phyloP scores from a whole-genome alignment of 1,140 invertebrate genomes.

The Pectinophora gossypiella region DNA sequence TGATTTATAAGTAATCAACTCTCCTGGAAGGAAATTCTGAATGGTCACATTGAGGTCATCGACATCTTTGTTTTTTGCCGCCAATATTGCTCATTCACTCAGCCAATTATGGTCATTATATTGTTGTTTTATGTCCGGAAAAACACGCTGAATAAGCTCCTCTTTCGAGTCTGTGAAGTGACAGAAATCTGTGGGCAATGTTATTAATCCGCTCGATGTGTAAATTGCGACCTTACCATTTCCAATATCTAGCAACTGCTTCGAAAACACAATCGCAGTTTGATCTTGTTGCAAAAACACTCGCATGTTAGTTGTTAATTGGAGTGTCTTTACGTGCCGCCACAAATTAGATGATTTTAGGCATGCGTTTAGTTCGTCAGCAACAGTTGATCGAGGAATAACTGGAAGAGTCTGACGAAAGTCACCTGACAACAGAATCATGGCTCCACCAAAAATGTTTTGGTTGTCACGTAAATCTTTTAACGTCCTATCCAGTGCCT shows the following conservation, averaged over 20 bases:
- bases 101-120: constrained; percentile 50
- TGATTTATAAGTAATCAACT: constrained; percentile 29
- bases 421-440: constrained; percentile 49
- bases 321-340: constrained; percentile 22
- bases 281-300: constrained; percentile 28
- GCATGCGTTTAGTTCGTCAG: constrained; percentile 64
- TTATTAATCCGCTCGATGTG: background rate
- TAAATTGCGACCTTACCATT: constrained; percentile 22
- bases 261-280: constrained; percentile 25
- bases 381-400: constrained; percentile 49
- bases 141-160: constrained; percentile 27
- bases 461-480: constrained; percentile 33
- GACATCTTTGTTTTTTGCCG: constrained; percentile 55
- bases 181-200: constrained; percentile 23
- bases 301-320: constrained; percentile 29
- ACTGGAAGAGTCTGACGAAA: constrained; percentile 74
- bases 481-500: constrained; percentile 45
- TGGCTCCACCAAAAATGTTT: constrained; percentile 23
- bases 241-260: constrained; percentile 29
- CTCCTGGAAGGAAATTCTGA: constrained; percentile 30
- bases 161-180: constrained; percentile 26
- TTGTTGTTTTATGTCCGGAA: constrained; percentile 17
- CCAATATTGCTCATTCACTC: constrained; percentile 46
- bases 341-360: constrained; percentile 41
- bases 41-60: constrained; percentile 33